phyloP scores from a whole-genome alignment of 2,797 vertebrate genomes.

The Thaleichthys pacificus region DNA sequence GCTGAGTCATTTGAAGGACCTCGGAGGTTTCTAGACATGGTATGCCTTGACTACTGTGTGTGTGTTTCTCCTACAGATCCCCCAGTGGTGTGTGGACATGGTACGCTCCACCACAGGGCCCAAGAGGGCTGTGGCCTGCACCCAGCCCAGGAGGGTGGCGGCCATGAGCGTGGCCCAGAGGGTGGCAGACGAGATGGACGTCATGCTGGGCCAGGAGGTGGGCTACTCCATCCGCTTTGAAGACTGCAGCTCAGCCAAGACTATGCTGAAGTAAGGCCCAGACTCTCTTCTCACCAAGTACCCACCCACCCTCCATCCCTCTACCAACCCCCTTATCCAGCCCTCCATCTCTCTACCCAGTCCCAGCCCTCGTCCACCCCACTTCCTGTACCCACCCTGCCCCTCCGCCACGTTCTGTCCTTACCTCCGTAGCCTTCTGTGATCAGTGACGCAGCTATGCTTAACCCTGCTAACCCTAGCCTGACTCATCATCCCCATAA shows the following conservation, averaged over 20 bases:
- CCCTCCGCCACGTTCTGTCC: not conserved
- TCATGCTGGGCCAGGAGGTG: conserved; percentile 95
- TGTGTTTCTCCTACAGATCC: conserved; percentile 78
- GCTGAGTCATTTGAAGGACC: not conserved
- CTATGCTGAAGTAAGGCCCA: conserved; percentile 89
- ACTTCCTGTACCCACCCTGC: not conserved
- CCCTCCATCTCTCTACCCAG: too few species aligned
- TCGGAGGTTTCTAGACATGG: too few species aligned
- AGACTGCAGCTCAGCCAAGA: conserved; percentile 97
- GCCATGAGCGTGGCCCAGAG: conserved; percentile 97
- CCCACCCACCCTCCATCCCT: not conserved
- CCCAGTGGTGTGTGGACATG: conserved; percentile 96
- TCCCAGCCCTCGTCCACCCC: not conserved
- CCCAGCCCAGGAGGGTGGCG: conserved; percentile 91
- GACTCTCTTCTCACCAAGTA: not conserved
- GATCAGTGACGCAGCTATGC: not conserved
- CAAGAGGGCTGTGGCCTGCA: conserved; percentile 92
- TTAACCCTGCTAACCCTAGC: too few species aligned
- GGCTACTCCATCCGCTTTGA: conserved; percentile 97
- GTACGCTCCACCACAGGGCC: conserved; percentile 84
- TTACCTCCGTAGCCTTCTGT: too few species aligned
- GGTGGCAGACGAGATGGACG: conserved; percentile 96
- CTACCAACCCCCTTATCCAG: too few species aligned
- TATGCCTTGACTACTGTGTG: too few species aligned
- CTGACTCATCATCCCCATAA: too few species aligned